A percentile compares a stretch with the other conserved stretches of the same genome.
Evolutionary conservation across 2,797 vertebrate species (phyloP).

Genomic region (Enteromius mattozi): DNA sequence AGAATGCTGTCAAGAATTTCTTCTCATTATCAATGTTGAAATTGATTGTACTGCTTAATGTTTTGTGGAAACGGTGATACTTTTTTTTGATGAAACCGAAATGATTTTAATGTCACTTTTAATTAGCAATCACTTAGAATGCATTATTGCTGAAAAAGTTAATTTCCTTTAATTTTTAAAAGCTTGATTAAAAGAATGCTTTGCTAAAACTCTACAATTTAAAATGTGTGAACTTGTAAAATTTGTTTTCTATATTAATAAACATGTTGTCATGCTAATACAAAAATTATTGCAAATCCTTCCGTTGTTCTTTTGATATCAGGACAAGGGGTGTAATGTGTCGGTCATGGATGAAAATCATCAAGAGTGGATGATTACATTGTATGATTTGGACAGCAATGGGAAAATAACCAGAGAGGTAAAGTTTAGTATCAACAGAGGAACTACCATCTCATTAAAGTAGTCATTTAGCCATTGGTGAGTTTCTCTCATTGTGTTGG

Average conservation of each 20-base stretch:
- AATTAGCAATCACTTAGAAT: not conserved
- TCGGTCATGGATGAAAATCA: slow-evolving; percentile 81
- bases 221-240: too few relatives aligned
- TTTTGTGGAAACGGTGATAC: not conserved
- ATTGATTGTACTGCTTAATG: not conserved
- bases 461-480: not conserved
- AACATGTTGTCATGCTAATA: not conserved
- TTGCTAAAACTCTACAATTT: not conserved
- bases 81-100: not conserved
- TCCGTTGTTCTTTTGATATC: slow-evolving; percentile 36
- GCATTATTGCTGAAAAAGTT: not conserved
- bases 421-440: not conserved
- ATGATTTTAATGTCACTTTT: not conserved
- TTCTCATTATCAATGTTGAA: not conserved
- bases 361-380: slow-evolving; percentile 87
- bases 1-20: not conserved
- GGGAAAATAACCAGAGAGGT: slow-evolving; percentile 87
- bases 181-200: not conserved
- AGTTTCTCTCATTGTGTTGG: slow-evolving; percentile 26
- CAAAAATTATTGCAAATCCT: not conserved
- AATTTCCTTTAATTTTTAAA: not conserved
- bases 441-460: not conserved
- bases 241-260: not conserved
- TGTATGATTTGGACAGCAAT: slow-evolving; percentile 86
- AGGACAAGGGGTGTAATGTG: slow-evolving; percentile 83